phyloP scores from a whole-genome alignment of 2,888 invertebrate genomes.

The Noctua fimbriata region DNA sequence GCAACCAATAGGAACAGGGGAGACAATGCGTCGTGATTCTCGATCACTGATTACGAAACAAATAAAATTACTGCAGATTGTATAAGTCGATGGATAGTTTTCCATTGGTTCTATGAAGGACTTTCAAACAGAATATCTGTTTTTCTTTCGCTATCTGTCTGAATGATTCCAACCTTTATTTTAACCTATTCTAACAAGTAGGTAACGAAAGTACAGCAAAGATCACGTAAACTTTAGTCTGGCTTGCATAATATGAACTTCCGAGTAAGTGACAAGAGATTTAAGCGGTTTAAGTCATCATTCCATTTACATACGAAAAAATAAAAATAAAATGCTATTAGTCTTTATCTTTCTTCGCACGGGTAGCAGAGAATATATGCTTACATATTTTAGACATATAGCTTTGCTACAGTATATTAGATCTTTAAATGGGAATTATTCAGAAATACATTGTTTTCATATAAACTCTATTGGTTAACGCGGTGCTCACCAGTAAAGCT shows the following conservation, averaged over 20 bases:
- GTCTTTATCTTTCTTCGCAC: neutral
- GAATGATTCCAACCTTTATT: neutral
- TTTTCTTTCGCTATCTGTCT: constrained; percentile 4
- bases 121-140: neutral
- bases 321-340: neutral
- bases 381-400: neutral
- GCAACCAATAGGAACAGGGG: constrained; percentile 95
- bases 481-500: neutral
- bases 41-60: constrained; percentile 87
- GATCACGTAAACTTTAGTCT: neutral
- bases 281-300: neutral
- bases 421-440: neutral
- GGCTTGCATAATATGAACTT: neutral
- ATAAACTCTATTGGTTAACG: neutral
- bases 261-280: too few species aligned
- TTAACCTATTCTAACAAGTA: neutral
- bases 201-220: neutral
- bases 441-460: neutral
- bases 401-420: neutral
- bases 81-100: neutral
- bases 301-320: neutral
- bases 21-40: constrained; percentile 87
- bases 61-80: neutral
- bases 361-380: neutral
- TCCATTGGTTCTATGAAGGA: neutral